Conservation (phyloP, 1,140 invertebrate species). For the Araneus ventricosus region DNA sequence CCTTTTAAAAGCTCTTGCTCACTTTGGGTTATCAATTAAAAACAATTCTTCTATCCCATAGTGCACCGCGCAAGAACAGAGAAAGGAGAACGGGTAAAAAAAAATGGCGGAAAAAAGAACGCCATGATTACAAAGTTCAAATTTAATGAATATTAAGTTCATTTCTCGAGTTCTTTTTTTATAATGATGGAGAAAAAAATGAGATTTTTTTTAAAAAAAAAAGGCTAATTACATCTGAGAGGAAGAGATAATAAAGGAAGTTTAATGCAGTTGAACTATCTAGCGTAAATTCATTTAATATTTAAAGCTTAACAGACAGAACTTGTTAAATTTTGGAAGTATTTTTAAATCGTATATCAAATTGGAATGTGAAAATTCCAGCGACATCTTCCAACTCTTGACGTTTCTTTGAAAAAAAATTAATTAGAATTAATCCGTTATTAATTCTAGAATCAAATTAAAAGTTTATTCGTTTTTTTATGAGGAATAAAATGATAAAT, state of each 20-base stretch:
- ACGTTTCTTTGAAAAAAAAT: too few relatives aligned
- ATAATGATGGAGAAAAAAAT: not conserved
- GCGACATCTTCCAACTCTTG: too few relatives aligned
- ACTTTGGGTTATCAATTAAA: constrained; percentile 55
- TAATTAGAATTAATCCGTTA: too few relatives aligned
- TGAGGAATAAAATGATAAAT: too few relatives aligned
- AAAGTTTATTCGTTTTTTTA: too few relatives aligned
- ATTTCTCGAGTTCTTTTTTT: constrained; percentile 36
- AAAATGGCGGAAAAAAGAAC: not conserved
- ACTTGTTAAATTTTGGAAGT: not conserved
- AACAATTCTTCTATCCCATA: constrained; percentile 53
- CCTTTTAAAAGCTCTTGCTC: constrained; percentile 9
- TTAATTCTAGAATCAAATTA: too few relatives aligned
- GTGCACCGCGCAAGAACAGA: not conserved
- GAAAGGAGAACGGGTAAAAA: not conserved
- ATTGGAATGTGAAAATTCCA: not conserved
- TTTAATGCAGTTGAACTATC: constrained; percentile 34
- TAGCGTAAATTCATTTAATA: not conserved
- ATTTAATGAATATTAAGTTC: constrained; percentile 65
- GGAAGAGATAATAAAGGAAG: constrained; percentile 29
- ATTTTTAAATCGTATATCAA: not conserved
- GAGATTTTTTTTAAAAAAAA: not conserved
- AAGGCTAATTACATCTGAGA: constrained; percentile 54
- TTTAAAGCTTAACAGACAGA: not conserved
- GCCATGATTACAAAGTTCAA: constrained; percentile 51